Percentiles rank a stretch among this genome's conserved stretches.
These are phyloP conservation scores for Dryobates pubescens DNA, from an alignment of 2,797 vertebrate species.

Conservation along the genomic window DNA sequence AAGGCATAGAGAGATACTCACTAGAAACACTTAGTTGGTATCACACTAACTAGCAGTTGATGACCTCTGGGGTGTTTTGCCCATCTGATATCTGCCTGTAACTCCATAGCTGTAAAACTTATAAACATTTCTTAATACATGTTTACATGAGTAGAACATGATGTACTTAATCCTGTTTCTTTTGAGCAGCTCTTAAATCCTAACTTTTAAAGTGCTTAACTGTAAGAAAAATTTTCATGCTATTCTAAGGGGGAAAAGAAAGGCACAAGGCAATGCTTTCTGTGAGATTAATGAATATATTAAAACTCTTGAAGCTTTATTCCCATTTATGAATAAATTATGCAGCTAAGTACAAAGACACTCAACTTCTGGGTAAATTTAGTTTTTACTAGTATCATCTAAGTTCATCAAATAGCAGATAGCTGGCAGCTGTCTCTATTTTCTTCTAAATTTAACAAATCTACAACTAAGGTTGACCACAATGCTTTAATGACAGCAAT, in stretches of 20 bases:
- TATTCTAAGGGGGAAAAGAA: not conserved
- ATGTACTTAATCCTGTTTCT: not conserved
- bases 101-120: not conserved
- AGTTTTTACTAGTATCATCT: not conserved
- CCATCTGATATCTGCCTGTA: not conserved
- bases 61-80: not conserved
- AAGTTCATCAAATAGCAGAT: not conserved
- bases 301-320: conserved; percentile 29
- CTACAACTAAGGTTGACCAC: not conserved
- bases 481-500: not conserved
- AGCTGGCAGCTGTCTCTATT: not conserved
- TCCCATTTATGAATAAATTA: conserved; percentile 54
- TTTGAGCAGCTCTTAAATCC: not conserved
- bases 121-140: not conserved
- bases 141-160: not conserved
- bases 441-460: conserved; percentile 1
- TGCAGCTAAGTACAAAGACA: conserved; percentile 32
- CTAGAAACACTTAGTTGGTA: not conserved
- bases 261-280: not conserved
- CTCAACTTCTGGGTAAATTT: conserved; percentile 1
- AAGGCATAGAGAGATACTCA: not conserved
- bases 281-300: conserved; percentile 27
- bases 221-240: not conserved
- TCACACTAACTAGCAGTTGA: not conserved
- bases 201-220: not conserved